Evolutionary conservation across 2,113 vertebrate genomes (phyloP).

Genomic region (Colinus virginianus): DNA sequence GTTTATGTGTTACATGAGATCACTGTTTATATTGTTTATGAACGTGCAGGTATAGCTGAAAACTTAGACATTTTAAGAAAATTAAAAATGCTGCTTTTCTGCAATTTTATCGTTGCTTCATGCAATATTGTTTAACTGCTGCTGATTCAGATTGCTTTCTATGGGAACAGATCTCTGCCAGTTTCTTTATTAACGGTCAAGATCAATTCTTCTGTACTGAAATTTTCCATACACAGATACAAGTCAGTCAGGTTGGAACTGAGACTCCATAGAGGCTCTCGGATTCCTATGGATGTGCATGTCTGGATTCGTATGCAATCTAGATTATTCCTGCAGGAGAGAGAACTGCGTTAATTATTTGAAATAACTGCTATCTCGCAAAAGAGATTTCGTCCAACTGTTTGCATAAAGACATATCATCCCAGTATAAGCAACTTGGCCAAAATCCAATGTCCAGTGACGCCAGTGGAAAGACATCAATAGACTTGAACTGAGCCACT

Average conservation of each 20-base stretch:
- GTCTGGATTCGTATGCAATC: constrained; percentile 76
- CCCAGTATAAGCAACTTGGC: background rate
- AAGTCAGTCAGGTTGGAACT: constrained; percentile 81
- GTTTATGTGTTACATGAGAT: constrained; percentile 79
- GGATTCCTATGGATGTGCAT: constrained; percentile 78
- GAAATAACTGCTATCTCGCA: background rate
- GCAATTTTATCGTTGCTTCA: constrained; percentile 86
- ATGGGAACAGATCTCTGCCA: constrained; percentile 83
- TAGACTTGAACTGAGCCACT: background rate
- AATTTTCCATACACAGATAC: constrained; percentile 78
- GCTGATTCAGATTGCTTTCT: constrained; percentile 84
- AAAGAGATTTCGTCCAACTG: background rate
- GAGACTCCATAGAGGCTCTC: constrained; percentile 78
- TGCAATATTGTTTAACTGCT: constrained; percentile 89
- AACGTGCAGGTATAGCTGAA: constrained; percentile 85
- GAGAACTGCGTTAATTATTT: constrained; percentile 55
- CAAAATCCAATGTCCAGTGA: background rate
- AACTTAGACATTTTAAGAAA: constrained; percentile 81
- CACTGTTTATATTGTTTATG: constrained; percentile 80
- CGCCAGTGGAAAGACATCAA: background rate
- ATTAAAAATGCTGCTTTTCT: constrained; percentile 85
- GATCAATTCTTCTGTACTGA: constrained; percentile 78
- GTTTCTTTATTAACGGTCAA: constrained; percentile 80
- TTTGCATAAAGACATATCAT: background rate
- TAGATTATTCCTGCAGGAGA: constrained; percentile 86